Conservation (phyloP, 2,113 vertebrate species). For the Heterochromis multidens region DNA sequence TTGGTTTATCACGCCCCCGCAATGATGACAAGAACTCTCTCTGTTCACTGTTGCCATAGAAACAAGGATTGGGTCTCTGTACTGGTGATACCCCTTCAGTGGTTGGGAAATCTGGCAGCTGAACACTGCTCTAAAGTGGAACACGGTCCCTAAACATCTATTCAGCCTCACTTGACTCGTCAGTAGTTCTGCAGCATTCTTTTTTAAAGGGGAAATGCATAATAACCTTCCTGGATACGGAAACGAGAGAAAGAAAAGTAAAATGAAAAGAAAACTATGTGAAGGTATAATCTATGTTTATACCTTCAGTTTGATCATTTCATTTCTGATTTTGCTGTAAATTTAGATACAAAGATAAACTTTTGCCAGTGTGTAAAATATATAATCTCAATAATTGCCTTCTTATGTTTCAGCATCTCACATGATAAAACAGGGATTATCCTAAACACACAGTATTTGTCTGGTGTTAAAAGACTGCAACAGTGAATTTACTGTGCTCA, state of each 20-base stretch:
- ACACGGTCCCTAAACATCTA: slow-evolving; percentile 15
- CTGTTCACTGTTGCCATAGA: slow-evolving; percentile 67
- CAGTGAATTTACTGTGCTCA: not conserved
- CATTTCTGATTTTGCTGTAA: not conserved
- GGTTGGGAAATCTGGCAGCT: slow-evolving; percentile 25
- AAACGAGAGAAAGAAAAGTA: not conserved
- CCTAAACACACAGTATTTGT: not conserved
- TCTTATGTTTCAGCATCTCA: not conserved
- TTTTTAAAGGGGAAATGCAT: not conserved
- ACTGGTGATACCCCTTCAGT: slow-evolving; percentile 39
- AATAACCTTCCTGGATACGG: not conserved
- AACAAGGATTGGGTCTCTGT: slow-evolving; percentile 51
- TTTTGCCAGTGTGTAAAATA: not conserved
- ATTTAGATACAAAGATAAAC: not conserved
- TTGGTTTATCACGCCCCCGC: slow-evolving; percentile 26
- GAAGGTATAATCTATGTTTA: not conserved
- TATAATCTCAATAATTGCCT: not conserved
- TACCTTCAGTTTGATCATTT: not conserved
- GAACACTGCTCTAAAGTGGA: slow-evolving; percentile 20
- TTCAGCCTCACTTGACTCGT: not conserved
- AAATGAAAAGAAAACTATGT: not conserved
- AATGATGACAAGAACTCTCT: slow-evolving; percentile 42
- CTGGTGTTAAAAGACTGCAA: not conserved
- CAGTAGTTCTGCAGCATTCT: not conserved
- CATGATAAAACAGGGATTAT: not conserved